These are phyloP conservation scores for Mellilla xanthometata DNA, from an alignment of 2,888 invertebrate genomes.

Conservation along the genomic window DNA sequence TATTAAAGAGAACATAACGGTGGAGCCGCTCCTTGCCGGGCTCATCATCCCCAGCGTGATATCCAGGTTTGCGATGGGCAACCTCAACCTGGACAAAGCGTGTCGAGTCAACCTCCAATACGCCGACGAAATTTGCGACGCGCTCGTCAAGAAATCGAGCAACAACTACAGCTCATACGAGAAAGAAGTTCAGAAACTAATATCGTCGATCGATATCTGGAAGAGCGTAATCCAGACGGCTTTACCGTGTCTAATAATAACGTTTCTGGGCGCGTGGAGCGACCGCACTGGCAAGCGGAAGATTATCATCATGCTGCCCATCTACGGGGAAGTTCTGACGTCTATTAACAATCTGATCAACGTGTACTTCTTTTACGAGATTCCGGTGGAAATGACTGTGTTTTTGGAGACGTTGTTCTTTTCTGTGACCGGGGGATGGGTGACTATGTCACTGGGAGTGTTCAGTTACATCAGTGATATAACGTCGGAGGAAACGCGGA, in stretches of 20 bases:
- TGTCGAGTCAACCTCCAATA: slow-evolving; percentile 66
- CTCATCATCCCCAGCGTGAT: slow-evolving; percentile 86
- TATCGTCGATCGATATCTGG: slow-evolving; percentile 81
- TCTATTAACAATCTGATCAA: slow-evolving; percentile 77
- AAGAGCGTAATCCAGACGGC: slow-evolving; percentile 80
- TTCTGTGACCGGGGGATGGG: slow-evolving; percentile 80
- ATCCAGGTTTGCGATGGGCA: slow-evolving; percentile 86
- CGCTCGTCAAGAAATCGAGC: slow-evolving; percentile 56
- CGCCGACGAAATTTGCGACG: slow-evolving; percentile 63
- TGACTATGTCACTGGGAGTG: slow-evolving; percentile 82
- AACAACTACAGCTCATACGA: slow-evolving; percentile 85
- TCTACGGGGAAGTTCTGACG: slow-evolving; percentile 78
- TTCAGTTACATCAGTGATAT: slow-evolving; percentile 85
- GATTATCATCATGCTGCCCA: slow-evolving; percentile 80
- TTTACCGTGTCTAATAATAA: slow-evolving; percentile 80
- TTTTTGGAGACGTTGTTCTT: slow-evolving; percentile 79
- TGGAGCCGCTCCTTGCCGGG: slow-evolving; percentile 87
- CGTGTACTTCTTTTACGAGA: slow-evolving; percentile 81
- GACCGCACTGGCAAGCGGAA: slow-evolving; percentile 82
- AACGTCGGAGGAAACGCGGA: slow-evolving; percentile 81
- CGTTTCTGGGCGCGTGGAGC: slow-evolving; percentile 85
- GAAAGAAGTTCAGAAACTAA: slow-evolving; percentile 82
- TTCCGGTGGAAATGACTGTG: slow-evolving; percentile 79
- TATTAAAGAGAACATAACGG: slow-evolving; percentile 83
- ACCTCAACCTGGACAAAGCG: slow-evolving; percentile 73